A percentile compares a stretch with the other conserved stretches of the same genome.
These are phyloP conservation scores for Listrodromus nycthemerus DNA, from an alignment of 2,888 invertebrate genomes.

Conservation along the genomic window DNA sequence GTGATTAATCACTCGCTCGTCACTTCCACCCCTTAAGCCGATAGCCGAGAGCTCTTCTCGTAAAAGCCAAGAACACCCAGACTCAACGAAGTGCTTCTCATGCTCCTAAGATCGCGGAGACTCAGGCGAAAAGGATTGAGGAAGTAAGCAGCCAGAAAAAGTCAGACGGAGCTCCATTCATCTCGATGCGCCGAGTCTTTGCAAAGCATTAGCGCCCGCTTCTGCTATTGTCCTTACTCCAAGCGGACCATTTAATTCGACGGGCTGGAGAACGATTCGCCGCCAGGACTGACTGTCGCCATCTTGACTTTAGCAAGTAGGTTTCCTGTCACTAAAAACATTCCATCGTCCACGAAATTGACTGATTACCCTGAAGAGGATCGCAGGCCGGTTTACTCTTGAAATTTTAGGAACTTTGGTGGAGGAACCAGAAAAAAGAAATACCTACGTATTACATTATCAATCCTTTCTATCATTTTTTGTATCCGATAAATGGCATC, in stretches of 20 bases:
- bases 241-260: slow-evolving; percentile 49
- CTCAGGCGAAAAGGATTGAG: slow-evolving; percentile 32
- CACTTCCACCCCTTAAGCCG: slow-evolving; percentile 64
- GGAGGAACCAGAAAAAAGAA: no score
- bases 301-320: slow-evolving; percentile 56
- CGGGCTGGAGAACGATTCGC: slow-evolving; percentile 2
- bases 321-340: slow-evolving; percentile 37
- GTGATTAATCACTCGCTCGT: slow-evolving; percentile 65
- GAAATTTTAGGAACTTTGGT: no score
- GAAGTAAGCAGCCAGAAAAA: slow-evolving; percentile 19
- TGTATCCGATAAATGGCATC: no score
- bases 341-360: slow-evolving; percentile 37
- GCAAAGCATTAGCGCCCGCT: slow-evolving; percentile 19
- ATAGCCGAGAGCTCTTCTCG: slow-evolving; percentile 45
- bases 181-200: slow-evolving; percentile 38
- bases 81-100: slow-evolving; percentile 43
- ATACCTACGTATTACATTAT: no score
- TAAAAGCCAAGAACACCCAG: slow-evolving; percentile 50
- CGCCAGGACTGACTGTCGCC: background rate
- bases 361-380: slow-evolving; percentile 17
- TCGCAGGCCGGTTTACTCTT: no score
- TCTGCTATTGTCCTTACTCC: slow-evolving; percentile 27
- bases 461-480: no score
- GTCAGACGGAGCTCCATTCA: slow-evolving; percentile 45
- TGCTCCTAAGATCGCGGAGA: slow-evolving; percentile 24